These are phyloP conservation scores for Diplolepis rosae DNA, from an alignment of 2,888 invertebrate genomes.

Conservation along the genomic window DNA sequence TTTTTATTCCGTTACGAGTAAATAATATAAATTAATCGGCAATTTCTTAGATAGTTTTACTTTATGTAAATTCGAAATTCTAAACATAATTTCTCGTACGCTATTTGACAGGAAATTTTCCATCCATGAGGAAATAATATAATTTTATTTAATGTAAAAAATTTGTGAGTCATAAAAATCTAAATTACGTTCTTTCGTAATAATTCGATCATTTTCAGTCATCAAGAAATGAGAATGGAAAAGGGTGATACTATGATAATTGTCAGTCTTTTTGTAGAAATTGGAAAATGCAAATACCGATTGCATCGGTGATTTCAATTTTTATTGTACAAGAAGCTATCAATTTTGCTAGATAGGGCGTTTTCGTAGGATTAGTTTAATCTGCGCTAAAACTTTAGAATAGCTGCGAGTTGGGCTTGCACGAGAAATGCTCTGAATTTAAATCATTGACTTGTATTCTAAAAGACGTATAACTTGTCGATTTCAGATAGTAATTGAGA, in stretches of 20 bases:
- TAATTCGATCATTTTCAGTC: constrained; percentile 8
- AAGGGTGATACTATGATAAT: constrained; percentile 42
- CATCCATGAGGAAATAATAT: background rate
- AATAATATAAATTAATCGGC: background rate
- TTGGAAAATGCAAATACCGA: constrained; percentile 35
- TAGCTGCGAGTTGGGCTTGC: constrained; percentile 43
- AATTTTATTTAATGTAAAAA: background rate
- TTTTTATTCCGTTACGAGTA: background rate
- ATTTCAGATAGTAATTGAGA: background rate
- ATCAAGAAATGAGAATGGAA: constrained; percentile 22
- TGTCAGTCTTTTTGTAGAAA: constrained; percentile 31
- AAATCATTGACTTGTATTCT: background rate
- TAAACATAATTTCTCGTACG: too few species aligned
- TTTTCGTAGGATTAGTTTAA: constrained; percentile 41
- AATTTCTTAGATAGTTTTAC: too few species aligned
- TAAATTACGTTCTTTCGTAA: background rate
- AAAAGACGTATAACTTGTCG: background rate
- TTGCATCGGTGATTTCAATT: constrained; percentile 6
- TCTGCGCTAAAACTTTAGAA: constrained; percentile 32
- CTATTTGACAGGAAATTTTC: too few species aligned
- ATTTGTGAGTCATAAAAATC: constrained; percentile 5
- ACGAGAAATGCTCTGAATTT: constrained; percentile 35
- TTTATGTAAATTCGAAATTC: too few species aligned
- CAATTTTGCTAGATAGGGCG: constrained; percentile 35
- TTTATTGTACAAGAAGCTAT: constrained; percentile 25